Evolutionary conservation across 2,888 invertebrate species (phyloP), one percentile per base, ranked within the genome.

Genomic region (Apotomis capreana): DNA sequence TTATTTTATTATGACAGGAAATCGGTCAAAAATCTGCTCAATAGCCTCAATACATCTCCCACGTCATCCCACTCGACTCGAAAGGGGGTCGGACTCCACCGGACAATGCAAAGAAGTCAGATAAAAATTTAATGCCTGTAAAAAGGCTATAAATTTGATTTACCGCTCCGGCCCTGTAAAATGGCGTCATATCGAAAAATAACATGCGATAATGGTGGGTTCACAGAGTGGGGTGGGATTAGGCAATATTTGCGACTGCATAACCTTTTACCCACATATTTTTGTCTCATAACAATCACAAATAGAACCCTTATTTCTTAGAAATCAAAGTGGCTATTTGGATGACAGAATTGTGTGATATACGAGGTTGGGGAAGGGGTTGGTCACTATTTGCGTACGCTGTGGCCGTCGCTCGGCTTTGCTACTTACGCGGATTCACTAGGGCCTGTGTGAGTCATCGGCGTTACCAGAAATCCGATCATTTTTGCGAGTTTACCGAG

Each of bases 101-200:
- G 92, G 91, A 90, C 91, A 90, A 87, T 86, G 85, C 85, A 90
- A 88, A 90, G 88, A 91, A 92, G 91, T 90, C 88, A 88, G 92
- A 92, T 93, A 93, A 93, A 91, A 92, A 89, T 91, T 91, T 91
- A 91, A 92, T 92, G 89, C 87, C 84, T 86, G 89, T 89, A 92
- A 92, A 93, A 92, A 87, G 88, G 89, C 89, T 81, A 92, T 93
- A 92, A 93, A 92, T 91, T 91, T 92, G 93, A 93, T 93, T 92
- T 92, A 92, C 88, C 83, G 87, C 88, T 85, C 81, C 82, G 80
- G 81, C 88, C 87, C 85, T 82, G 87, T 86, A 87, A 88, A 90
- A 90, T 85, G 88, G 91, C 90, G 92, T 92, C 91, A 92, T 92
- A 91, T 91, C 89, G 90, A 87, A 89, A 90, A 90, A 91, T 90